Conservation (phyloP, 1,140 invertebrate species). For the Wiebesia pumilae region DNA sequence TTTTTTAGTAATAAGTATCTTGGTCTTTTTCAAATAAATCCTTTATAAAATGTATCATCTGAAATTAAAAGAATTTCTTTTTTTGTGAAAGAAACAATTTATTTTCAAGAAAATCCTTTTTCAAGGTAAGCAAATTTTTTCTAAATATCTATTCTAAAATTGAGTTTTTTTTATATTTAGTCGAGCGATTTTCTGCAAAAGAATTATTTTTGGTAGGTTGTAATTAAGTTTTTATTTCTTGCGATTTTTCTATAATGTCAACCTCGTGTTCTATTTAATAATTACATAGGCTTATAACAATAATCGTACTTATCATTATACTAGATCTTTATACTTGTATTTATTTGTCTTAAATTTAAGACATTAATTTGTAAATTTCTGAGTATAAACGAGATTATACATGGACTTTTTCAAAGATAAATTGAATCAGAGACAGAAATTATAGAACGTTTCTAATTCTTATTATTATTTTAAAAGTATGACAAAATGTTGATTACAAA, state of each 20-base stretch:
- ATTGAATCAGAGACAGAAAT: slow-evolving; percentile 23
- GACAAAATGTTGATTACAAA: slow-evolving; percentile 3
- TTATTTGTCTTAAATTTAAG: neutral
- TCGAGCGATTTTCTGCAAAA: too few species aligned
- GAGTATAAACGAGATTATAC: slow-evolving; percentile 15
- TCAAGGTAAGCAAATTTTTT: neutral
- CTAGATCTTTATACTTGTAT: neutral
- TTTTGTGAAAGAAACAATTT: neutral
- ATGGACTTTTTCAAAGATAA: slow-evolving; percentile 35
- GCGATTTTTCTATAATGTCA: too few species aligned
- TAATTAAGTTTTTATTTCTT: too few species aligned
- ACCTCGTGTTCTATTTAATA: too few species aligned
- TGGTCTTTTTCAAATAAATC: too few species aligned
- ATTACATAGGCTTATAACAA: neutral
- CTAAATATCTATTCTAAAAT: neutral
- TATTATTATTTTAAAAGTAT: slow-evolving; percentile 30
- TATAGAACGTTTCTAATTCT: slow-evolving; percentile 1
- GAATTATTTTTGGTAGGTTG: too few species aligned
- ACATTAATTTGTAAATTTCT: neutral
- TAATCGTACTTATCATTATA: neutral
- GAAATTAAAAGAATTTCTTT: too few species aligned
- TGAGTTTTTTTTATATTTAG: neutral
- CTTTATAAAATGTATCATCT: too few species aligned
- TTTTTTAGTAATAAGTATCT: too few species aligned
- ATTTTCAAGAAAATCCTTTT: neutral